Evolutionary conservation across 2,888 invertebrate genomes (phyloP), one percentile per base, ranked within the genome.

Genomic region (Epicampocera succincta): DNA sequence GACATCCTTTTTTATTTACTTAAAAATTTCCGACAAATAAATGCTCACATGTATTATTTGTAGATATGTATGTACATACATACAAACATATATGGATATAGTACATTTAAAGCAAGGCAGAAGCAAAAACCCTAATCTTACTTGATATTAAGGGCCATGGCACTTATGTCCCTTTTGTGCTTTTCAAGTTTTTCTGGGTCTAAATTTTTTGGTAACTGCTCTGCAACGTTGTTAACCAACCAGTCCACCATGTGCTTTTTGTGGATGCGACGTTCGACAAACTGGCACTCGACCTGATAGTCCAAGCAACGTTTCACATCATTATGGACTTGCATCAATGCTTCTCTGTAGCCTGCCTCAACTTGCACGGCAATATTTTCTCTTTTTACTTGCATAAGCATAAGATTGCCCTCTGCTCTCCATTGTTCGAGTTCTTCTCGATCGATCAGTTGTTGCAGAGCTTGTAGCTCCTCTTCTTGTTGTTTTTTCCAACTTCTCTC

Each of bases 181-280:
- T 71, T 74, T 25, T 19, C 3, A 38, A 33, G 42, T 5, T 21
- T 5, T 1, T 95, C 94, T 85, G 96, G 95, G 90, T 97, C 96
- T 90, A 98, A 97, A 91, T 97, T 96, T 88, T 97, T 95, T 0
- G 97, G 95, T 11, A 97, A 96, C 89, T 98, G 95, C 72, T 96
- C 94, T 87, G 95, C 94, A 83, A 93, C 92, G 1, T 99, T 98
- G 87, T 93, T 95, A 11, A 97, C 94, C 80, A 98, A 95, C 96
- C 97, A 98, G 90, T 95, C 94, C 6, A 97, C 96, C 95, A 98
- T 95, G 91, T 98, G 95, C 90, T 95, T 96, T 91, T 98, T 98
- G 84, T 95, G 93, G 84, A 98, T 93, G 85, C 95, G 94, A 42
- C 95, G 94, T 88, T 97, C 95, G 52, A 96, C 91, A 86, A 93